Evolutionary conservation across 1,140 invertebrate genomes (phyloP).

Genomic region (Zaprionus nigranus): DNA sequence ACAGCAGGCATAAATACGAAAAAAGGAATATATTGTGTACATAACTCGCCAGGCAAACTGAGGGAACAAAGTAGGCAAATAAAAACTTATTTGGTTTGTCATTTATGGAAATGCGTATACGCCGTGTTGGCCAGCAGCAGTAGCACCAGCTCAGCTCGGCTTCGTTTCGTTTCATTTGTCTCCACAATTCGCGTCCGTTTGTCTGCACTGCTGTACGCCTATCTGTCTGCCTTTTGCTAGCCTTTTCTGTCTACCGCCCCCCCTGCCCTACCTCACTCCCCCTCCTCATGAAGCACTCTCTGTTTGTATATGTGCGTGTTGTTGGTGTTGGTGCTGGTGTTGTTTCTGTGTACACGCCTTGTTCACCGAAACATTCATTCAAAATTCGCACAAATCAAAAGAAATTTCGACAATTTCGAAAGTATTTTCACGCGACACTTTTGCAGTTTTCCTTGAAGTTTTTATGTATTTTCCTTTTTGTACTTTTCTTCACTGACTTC

Average conservation of each 20-base stretch:
- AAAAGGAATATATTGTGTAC: conserved; percentile 2
- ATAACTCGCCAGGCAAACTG: conserved; percentile 12
- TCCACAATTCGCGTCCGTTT: conserved; percentile 32
- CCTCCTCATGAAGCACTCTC: background rate
- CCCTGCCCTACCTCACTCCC: background rate
- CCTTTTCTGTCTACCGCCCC: conserved; percentile 2
- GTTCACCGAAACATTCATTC: conserved; percentile 38
- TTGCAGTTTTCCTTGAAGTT: background rate
- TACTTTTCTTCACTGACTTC: background rate
- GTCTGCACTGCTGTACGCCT: conserved; percentile 51
- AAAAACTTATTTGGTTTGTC: conserved; percentile 56
- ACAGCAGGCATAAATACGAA: background rate
- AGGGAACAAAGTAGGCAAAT: conserved; percentile 14
- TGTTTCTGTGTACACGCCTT: conserved; percentile 64
- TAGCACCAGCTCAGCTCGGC: conserved; percentile 28
- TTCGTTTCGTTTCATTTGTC: conserved; percentile 40
- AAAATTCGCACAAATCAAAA: background rate
- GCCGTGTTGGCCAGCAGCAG: conserved; percentile 42
- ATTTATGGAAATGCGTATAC: conserved; percentile 71
- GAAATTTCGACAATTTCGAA: conserved; percentile 3
- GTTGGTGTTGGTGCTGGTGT: conserved; percentile 12
- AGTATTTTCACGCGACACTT: conserved; percentile 25
- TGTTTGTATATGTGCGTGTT: conserved; percentile 13
- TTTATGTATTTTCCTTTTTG: background rate
- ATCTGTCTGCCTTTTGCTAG: conserved; percentile 63